phyloP scores from a whole-genome alignment of 2,797 vertebrate species.

The Falco novaeseelandiae region DNA sequence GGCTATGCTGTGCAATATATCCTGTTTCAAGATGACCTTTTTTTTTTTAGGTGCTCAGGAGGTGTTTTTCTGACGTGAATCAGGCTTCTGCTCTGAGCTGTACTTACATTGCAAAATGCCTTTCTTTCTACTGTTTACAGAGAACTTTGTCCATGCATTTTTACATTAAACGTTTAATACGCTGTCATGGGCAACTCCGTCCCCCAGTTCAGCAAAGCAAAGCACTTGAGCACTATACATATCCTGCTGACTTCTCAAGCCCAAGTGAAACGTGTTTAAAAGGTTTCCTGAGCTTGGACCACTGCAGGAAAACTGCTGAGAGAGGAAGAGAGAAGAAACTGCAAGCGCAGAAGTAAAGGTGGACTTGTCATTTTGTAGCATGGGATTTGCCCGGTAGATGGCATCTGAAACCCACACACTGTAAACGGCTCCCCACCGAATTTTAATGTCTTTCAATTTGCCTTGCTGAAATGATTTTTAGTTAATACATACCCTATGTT shows the following conservation, averaged over 20 bases:
- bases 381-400: conserved; percentile 70
- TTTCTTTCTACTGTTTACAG: not conserved
- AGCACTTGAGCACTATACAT: not conserved
- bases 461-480: conserved; percentile 61
- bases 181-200: not conserved
- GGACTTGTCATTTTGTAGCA: not conserved
- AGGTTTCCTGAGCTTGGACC: not conserved
- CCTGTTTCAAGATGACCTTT: not conserved
- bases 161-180: not conserved
- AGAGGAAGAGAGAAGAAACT: no score
- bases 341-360: not conserved
- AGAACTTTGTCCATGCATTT: not conserved
- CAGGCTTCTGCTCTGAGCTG: not conserved
- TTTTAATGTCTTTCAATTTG: not conserved
- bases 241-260: not conserved
- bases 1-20: not conserved
- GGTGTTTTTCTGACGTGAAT: not conserved
- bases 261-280: not conserved
- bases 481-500: conserved; percentile 59
- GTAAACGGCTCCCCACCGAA: not conserved
- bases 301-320: not conserved
- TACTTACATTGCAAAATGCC: not conserved
- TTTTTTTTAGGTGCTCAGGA: not conserved
- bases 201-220: not conserved
- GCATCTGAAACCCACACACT: conserved; percentile 42